Evolutionary conservation across 1,140 invertebrate genomes (phyloP).

Genomic region (Sarcophaga peregrina): DNA sequence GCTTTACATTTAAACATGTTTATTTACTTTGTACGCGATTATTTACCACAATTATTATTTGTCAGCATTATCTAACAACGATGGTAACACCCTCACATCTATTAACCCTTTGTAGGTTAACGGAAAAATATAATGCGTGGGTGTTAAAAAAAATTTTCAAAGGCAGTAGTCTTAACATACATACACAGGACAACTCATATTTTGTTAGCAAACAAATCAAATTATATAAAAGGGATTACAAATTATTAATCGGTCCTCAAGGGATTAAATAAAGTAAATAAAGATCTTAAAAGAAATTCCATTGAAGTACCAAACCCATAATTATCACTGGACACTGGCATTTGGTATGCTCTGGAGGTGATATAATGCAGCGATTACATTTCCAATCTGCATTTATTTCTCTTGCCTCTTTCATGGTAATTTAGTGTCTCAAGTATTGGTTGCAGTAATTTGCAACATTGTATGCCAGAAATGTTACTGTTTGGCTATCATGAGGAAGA

Average conservation of each 20-base stretch:
- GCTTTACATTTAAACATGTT: constrained; percentile 34
- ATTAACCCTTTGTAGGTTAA: background rate
- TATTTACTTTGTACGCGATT: constrained; percentile 33
- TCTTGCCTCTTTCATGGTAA: background rate
- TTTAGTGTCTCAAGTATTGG: background rate
- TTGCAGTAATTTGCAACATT: constrained; percentile 7
- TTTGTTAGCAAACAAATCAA: too few species aligned
- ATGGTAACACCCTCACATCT: constrained; percentile 30
- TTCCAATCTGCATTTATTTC: background rate
- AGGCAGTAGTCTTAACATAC: too few species aligned
- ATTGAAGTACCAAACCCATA: constrained; percentile 34
- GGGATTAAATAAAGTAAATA: background rate
- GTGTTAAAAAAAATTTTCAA: background rate
- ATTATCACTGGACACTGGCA: constrained; percentile 7
- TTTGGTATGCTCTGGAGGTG: constrained; percentile 4
- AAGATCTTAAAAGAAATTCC: constrained; percentile 31
- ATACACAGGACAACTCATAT: too few species aligned
- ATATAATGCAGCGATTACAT: constrained; percentile 6
- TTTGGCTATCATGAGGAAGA: background rate
- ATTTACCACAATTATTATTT: constrained; percentile 27
- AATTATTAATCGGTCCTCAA: background rate
- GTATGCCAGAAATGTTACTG: constrained; percentile 14
- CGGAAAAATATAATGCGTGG: background rate
- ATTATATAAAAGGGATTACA: too few species aligned
- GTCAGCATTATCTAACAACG: constrained; percentile 2